Evolutionary conservation across 2,888 invertebrate genomes (phyloP), one percentile per base, ranked within the genome.

Genomic region (Lissocephala sabroskyi): DNA sequence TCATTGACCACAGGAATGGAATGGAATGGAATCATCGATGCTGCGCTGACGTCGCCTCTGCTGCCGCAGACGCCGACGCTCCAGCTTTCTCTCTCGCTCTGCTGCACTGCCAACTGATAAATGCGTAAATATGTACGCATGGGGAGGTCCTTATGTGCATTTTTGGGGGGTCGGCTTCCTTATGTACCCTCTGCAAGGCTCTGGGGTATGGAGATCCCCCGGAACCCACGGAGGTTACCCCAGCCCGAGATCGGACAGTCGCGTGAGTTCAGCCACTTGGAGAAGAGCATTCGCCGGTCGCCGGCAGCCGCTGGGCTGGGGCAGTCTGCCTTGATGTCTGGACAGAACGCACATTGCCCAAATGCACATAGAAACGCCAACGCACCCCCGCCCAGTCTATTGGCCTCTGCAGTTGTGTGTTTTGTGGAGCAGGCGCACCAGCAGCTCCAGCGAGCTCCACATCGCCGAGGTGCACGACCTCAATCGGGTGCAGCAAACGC

Each of bases 401-500:
- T 52, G 52, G 52, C 56, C 49, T 36, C 56, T 52, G 47, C 47
- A 49, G 54, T 51, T 54, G 54, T 57, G 53, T 57, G 52, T 50
- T 47, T 2, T 44, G 49, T 56, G 67, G 67, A 68, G 67, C 68
- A 75, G 73, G 68, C 68, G 68, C 68, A 68, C 65, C 43, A 71
- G 62, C 39, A 6, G 10, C n/a, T n/a, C n/a, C n/a, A 1, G 41
- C 41, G 33, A 32, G 32, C 45, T 42, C 49, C 49, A 42, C n/a
- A n/a, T n/a, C n/a, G 42, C 35, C 47, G 63, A 81, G 80, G 80
- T 81, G 68, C 74, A 80, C 81, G 81, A 80, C 80, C 81, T 81
- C 76, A 80, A 80, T 81, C 71, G 71, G 35, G 14, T 17, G 35
- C 35, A 35, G 35, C 35, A 35, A 23, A 59, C 59, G 56, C 59